phyloP scores from a whole-genome alignment of 2,888 invertebrate genomes.

The Catotricha subobsoleta region DNA sequence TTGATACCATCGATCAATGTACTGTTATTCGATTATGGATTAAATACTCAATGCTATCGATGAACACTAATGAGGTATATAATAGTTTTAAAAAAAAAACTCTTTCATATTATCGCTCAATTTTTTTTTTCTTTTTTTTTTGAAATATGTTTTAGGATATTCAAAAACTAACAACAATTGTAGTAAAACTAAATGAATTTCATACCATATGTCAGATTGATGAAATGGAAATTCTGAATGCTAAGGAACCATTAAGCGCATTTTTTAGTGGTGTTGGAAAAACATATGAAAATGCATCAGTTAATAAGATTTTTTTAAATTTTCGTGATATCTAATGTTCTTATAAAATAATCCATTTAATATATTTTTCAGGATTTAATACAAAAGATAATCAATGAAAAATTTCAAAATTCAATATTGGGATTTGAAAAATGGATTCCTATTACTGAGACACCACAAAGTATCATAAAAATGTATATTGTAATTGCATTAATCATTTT shows the following conservation, averaged over 20 bases:
- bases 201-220: conserved; percentile 15
- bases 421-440: conserved; percentile 10
- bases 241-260: conserved; percentile 24
- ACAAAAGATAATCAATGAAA: not conserved
- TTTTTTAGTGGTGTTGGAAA: conserved; percentile 24
- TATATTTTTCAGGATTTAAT: conserved; percentile 15
- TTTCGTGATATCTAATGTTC: not conserved
- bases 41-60: conserved; percentile 20
- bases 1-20: conserved; percentile 14
- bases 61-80: not conserved
- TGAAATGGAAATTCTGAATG: conserved; percentile 15
- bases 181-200: conserved; percentile 20
- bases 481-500: conserved; percentile 27
- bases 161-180: conserved; percentile 16
- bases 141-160: conserved; percentile 14
- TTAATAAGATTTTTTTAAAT: not conserved
- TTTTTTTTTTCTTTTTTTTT: too few species aligned
- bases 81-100: too few species aligned
- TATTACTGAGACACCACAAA: conserved; percentile 18
- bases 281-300: conserved; percentile 11
- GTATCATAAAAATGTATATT: conserved; percentile 23
- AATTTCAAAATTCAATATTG: not conserved
- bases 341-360: not conserved
- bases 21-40: conserved; percentile 25
- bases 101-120: too few species aligned